Evolutionary conservation across 2,113 vertebrate species (phyloP), one percentile per base, ranked within the genome.

Genomic region (Petrocephalus microphthalmus): DNA sequence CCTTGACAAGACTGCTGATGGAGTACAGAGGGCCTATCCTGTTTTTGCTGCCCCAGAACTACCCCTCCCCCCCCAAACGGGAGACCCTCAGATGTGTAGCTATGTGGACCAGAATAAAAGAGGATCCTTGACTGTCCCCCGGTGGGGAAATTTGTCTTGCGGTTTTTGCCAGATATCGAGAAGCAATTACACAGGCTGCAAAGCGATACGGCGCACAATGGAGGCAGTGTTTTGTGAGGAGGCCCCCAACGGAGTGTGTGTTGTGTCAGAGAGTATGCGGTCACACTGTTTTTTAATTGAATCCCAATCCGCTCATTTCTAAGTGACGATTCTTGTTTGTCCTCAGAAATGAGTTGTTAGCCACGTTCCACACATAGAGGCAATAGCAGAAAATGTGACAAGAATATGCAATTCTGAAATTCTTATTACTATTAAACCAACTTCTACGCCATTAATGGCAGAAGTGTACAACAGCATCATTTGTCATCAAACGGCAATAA

Each of bases 41-140:
- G 88, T 92, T 89, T 90, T 91, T 91, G 92, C 91, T 89, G 88
- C 56, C 10, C 42, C 3, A 57, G 84, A 90, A 88, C 86, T 85
- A 89, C 88, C 52, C n/a, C n/a, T n/a, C n/a, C n/a, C n/a, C n/a
- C 3, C 7, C 20, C 33, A 29, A 57, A 42, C 49, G 86, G 91
- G 92, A 87, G 88, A 88, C 87, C 47, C 88, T 89, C 90, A 81
- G 87, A 90, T 88, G 89, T 90, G 89, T 88, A 91, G 89, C 90
- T 87, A 88, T 89, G 78, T 87, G 88, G 89, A 90, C 88, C 88
- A 88, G 87, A 90, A 89, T 84, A 85, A 89, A 90, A 88, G 88
- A 89, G 89, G 90, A 90, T 85, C 52, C 87, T 91, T 91, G 89
- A 92, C 91, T 47, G 88, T 15, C 37, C 86, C 92, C 87, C 88